Evolutionary conservation across 2,797 vertebrate species (phyloP).

Genomic region (Gallirallus australis): DNA sequence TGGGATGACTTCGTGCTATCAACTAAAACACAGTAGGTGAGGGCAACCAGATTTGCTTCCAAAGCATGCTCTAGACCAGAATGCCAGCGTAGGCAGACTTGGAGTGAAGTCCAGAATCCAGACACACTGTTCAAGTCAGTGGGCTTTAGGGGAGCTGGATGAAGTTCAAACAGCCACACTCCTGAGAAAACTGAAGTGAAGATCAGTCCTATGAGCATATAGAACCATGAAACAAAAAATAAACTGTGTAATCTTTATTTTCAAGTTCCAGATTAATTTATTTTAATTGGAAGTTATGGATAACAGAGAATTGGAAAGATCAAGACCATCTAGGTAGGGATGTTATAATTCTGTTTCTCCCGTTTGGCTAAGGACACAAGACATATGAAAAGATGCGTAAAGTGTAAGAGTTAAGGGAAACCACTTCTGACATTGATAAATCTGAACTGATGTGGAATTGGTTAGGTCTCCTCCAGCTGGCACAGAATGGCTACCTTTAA

Average conservation of each 20-base stretch:
- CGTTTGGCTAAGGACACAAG: background rate
- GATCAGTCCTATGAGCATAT: background rate
- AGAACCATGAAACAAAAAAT: background rate
- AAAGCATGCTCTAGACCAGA: rapidly evolving
- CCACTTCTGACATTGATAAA: background rate
- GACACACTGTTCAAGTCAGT: background rate
- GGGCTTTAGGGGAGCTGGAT: background rate
- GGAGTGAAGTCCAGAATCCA: background rate
- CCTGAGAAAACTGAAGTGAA: background rate
- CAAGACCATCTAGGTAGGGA: background rate
- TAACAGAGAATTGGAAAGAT: background rate
- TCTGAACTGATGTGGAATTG: background rate
- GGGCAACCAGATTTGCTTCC: background rate
- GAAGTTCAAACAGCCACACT: background rate
- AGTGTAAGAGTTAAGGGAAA: background rate
- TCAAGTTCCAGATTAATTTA: background rate
- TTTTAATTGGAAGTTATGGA: background rate
- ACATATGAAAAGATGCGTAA: background rate
- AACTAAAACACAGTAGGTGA: background rate
- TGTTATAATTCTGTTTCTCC: background rate
- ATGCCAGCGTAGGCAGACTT: background rate
- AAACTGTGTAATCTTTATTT: background rate
- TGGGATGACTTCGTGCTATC: background rate
- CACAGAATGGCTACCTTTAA: background rate
- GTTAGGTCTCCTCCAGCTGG: background rate